Evolutionary conservation across 37 sponge, comb jelly and placozoan genomes (phyloP), one percentile per base, ranked within the genome.

Genomic region (Petrosia ficiformis): DNA sequence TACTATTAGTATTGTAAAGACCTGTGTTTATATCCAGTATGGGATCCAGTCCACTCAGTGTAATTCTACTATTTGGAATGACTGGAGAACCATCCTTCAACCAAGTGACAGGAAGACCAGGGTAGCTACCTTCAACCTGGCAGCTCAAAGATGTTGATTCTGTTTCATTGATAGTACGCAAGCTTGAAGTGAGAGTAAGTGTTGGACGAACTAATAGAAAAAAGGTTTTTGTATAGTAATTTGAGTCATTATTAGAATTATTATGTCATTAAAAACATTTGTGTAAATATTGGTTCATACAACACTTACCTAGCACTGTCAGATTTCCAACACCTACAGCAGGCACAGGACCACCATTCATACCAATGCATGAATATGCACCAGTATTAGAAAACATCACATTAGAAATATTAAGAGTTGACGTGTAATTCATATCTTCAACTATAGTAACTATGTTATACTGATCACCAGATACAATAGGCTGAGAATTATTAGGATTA

Each of bases 101-200:
- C 63, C 63, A 61, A 26, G 63, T n/a, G 28, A 61, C 5, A 61
- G 63, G 63, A 24, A 61, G n/a, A 6, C 28, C 63, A 26, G 63
- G 63, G 26, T 26, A 61, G 22, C 26, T n/a, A 10, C 16, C 54
- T 19, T 48, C 16, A 19, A 16, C 16, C 14, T 16, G 10, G 54
- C 54, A 48, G 16, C 16, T 16, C 54, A 48, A 48, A 48, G 54
- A n/a, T n/a, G n/a, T n/a, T n/a, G n/a, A n/a, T n/a, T n/a, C n/a
- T n/a, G n/a, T n/a, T n/a, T n/a, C n/a, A n/a, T n/a, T n/a, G n/a
- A n/a, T n/a, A n/a, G n/a, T n/a, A n/a, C n/a, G n/a, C n/a, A n/a
- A n/a, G n/a, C n/a, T n/a, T n/a, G n/a, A n/a, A n/a, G n/a, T n/a
- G n/a, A n/a, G n/a, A n/a, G n/a, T n/a, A n/a, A n/a, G n/a, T n/a